Conservation (phyloP, 2,113 vertebrate species). For the Phoenicopterus ruber region DNA sequence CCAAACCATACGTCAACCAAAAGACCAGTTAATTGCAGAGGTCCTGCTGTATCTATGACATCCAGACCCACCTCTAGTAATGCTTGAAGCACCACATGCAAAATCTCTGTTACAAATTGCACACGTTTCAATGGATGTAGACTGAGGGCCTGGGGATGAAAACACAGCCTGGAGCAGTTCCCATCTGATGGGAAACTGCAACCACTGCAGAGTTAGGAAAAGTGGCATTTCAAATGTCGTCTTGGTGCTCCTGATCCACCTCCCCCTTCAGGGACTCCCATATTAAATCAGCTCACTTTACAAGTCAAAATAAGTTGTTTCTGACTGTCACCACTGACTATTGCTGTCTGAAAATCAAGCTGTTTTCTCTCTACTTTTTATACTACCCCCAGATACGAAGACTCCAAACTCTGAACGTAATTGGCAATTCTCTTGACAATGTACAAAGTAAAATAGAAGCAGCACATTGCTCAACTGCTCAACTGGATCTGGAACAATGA, state of each 20-base stretch:
- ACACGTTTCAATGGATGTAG: accelerated
- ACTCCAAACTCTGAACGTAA: background rate
- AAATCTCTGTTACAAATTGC: background rate
- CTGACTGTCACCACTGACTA: slow-evolving; percentile 3
- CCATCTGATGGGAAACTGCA: background rate
- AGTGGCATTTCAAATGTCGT: background rate
- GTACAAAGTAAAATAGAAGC: slow-evolving; percentile 42
- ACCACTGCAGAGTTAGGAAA: background rate
- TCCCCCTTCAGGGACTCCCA: background rate
- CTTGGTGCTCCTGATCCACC: background rate
- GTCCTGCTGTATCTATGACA: background rate
- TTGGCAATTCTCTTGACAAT: slow-evolving; percentile 48
- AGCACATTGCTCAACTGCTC: slow-evolving; percentile 17
- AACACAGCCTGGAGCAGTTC: background rate
- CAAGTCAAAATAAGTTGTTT: slow-evolving; percentile 26
- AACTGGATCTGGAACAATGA: slow-evolving; percentile 21
- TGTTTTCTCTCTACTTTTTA: slow-evolving; percentile 18
- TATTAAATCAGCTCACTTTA: slow-evolving; percentile 8
- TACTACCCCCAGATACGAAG: background rate
- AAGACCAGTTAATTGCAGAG: background rate
- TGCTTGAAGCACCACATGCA: background rate
- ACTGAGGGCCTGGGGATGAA: background rate
- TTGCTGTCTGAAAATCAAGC: slow-evolving; percentile 13
- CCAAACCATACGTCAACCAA: background rate
- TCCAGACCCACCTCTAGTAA: background rate